Percentiles rank a stretch among this genome's conserved stretches.
Conservation (phyloP, 2,113 vertebrate genomes). For the Guaruba guarouba region DNA sequence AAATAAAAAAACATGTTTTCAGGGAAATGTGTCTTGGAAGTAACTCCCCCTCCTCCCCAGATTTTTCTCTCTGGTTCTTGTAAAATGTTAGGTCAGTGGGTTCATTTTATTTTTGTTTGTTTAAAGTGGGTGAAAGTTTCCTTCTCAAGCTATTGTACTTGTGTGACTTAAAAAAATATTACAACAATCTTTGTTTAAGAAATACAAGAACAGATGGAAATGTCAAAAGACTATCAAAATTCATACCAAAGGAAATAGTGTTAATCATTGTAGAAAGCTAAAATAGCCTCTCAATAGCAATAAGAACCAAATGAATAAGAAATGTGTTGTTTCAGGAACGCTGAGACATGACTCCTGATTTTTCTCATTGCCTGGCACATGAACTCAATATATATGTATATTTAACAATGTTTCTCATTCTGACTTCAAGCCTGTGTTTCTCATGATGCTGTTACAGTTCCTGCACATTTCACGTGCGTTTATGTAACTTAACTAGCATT, state of each 20-base stretch:
- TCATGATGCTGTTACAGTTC: neutral
- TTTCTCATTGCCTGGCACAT: neutral
- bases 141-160: conserved; percentile 32
- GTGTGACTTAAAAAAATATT: neutral
- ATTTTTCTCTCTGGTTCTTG: conserved; percentile 52
- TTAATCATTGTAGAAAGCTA: neutral
- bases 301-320: conserved; percentile 25
- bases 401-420: neutral
- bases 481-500: neutral
- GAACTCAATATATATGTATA: neutral
- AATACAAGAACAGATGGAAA: conserved; percentile 19
- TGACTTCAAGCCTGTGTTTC: neutral
- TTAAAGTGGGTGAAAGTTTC: conserved; percentile 57
- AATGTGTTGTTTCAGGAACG: conserved; percentile 7
- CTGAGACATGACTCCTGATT: neutral
- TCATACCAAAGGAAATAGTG: conserved; percentile 14
- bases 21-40: conserved; percentile 69
- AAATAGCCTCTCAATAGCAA: conserved; percentile 4
- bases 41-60: neutral
- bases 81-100: conserved; percentile 65
- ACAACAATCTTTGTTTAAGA: conserved; percentile 44
- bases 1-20: conserved; percentile 75
- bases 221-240: conserved; percentile 48
- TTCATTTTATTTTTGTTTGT: conserved; percentile 42
- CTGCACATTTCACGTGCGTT: neutral